phyloP scores from a whole-genome alignment of 2,113 vertebrate species.

The Nesogale talazaci region DNA sequence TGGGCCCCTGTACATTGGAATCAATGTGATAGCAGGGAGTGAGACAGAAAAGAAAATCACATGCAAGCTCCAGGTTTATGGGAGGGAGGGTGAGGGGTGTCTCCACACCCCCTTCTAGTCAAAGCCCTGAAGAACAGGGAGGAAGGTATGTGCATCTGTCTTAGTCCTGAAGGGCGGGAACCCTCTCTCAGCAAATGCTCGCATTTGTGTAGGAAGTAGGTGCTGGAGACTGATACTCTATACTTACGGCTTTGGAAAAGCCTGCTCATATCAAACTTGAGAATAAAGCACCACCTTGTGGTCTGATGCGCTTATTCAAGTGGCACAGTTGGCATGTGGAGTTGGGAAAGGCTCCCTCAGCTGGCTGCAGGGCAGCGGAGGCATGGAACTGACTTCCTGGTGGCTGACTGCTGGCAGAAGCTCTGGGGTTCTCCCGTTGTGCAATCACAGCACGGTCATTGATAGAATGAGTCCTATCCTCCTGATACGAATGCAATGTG shows the following conservation, averaged over 20 bases:
- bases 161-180: background rate
- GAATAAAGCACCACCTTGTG: conserved; percentile 86
- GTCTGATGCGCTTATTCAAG: conserved; percentile 44
- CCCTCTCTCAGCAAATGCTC: background rate
- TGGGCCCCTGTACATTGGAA: too few relatives aligned
- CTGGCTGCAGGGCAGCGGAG: conserved; percentile 38
- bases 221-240: background rate
- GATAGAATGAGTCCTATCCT: background rate
- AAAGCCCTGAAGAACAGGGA: background rate
- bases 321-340: background rate
- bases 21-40: background rate
- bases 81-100: background rate
- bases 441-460: background rate
- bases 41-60: background rate
- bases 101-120: background rate
- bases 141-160: background rate
- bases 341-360: conserved; percentile 46
- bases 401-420: background rate
- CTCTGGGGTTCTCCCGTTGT: background rate
- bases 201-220: background rate
- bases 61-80: background rate
- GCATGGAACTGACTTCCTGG: background rate
- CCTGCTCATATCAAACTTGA: conserved; percentile 51
- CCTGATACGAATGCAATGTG: background rate
- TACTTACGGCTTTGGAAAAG: background rate